Evolutionary conservation across 2,113 vertebrate genomes (phyloP), one percentile per base, ranked within the genome.

Genomic region (Mesocricetus auratus): DNA sequence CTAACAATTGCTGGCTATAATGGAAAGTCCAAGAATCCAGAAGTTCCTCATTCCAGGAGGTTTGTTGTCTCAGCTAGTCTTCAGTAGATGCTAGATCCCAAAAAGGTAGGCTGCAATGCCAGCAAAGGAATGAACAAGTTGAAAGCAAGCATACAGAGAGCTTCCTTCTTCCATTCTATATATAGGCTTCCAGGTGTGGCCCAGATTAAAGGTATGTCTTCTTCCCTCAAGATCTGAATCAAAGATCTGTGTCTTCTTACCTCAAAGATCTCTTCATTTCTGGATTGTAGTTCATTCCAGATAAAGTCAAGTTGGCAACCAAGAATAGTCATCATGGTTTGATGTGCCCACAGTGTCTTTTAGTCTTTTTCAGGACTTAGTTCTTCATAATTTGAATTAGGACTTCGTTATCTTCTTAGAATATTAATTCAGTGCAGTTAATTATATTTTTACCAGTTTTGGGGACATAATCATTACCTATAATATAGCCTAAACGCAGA

Each of bases 321-420:
- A 39, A 60, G 56, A 83, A 29, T 42, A 29, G 53, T 22, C 36
- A 39, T 39, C 11, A 31, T 2, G 45, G 31, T 17, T 9, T n/a
- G 73, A 91, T 42, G 29, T 75, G 74, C 11, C 62, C 26, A 69
- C 26, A 88, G 0, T 6, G 69, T 24, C 56, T 73, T 71, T 69
- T 26, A 45, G 19, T 47, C n/a, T 64, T 78, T 31, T n/a, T 21
- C 26, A 66, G 29, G 56, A 3, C 89, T 78, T 66, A 4, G 1
- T 78, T 73, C 68, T 93, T 94, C 31, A 26, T 78, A 86, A 86
- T 83, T 74, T 89, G 58, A 96, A 86, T 5, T 95, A 58, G 6
- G 42, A 2, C 22, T 66, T 89, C 4, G 81, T 64, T 81, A 66
- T 64, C 6, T 89, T 36, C 19, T 94, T 89, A 64, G 66, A 78